These are phyloP conservation scores for Ptilorrhoa leucosticta DNA, from an alignment of 2,113 vertebrate species.

Conservation along the genomic window DNA sequence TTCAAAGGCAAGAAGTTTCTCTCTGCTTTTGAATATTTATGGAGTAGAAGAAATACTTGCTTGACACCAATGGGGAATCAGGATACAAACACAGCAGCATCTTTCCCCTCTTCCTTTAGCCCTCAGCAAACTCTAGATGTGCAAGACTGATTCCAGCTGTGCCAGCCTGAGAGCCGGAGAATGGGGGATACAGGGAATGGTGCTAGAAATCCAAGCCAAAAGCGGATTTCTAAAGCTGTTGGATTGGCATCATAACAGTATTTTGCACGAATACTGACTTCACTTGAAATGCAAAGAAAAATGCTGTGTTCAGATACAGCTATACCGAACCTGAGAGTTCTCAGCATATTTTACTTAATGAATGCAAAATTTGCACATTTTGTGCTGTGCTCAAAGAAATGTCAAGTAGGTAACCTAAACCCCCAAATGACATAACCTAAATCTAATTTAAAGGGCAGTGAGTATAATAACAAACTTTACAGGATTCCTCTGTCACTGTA, in stretches of 20 bases:
- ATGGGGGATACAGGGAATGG: neutral
- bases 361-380: neutral
- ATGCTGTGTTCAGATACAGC: neutral
- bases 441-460: neutral
- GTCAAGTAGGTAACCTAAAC: neutral
- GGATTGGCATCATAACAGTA: neutral
- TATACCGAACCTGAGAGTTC: neutral
- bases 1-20: slow-evolving; percentile 25
- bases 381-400: neutral
- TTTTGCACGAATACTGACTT: neutral
- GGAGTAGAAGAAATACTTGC: neutral
- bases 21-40: slow-evolving; percentile 11
- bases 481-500: neutral
- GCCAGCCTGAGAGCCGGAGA: neutral
- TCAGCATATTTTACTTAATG: neutral
- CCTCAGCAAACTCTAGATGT: neutral
- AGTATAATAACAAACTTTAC: neutral
- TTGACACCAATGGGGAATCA: neutral
- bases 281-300: neutral
- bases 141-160: neutral
- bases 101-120: neutral
- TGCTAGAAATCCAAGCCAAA: neutral
- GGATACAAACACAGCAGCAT: neutral
- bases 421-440: neutral
- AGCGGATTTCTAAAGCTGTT: neutral